Evolutionary conservation across 2,888 invertebrate genomes (phyloP).

Genomic region (Eumerus sabulonum): DNA sequence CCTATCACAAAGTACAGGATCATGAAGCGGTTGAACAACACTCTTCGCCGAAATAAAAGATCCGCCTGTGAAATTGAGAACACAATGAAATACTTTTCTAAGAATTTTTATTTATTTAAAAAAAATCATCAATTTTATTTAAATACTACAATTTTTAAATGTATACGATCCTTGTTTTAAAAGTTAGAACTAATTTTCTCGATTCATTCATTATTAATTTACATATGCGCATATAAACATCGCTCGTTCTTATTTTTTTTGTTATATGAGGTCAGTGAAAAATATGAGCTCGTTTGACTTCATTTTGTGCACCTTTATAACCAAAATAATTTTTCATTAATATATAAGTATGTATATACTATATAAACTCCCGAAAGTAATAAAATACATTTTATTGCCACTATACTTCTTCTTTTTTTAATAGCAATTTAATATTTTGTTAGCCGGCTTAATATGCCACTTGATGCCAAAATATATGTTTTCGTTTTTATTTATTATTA

Average conservation of each 20-base stretch:
- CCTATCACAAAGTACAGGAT: too few species aligned
- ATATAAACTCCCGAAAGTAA: slow-evolving; percentile 24
- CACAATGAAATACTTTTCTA: too few species aligned
- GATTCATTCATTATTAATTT: slow-evolving; percentile 4
- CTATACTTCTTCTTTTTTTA: slow-evolving; percentile 1
- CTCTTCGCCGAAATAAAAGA: too few species aligned
- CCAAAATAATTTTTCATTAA: too few species aligned
- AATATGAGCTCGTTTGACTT: slow-evolving; percentile 31
- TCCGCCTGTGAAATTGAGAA: too few species aligned
- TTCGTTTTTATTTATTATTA: slow-evolving; percentile 15
- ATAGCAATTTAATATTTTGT: too few species aligned
- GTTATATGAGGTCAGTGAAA: slow-evolving; percentile 20
- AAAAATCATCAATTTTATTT: slow-evolving; percentile 46
- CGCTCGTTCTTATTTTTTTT: slow-evolving; percentile 7
- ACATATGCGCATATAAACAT: slow-evolving; percentile 35
- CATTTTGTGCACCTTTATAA: slow-evolving; percentile 33
- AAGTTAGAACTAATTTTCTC: not conserved
- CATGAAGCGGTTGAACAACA: too few species aligned
- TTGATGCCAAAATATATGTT: not conserved
- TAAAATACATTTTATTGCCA: slow-evolving; percentile 6
- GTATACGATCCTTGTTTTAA: slow-evolving; percentile 15
- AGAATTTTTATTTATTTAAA: slow-evolving; percentile 40
- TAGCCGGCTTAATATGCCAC: too few species aligned
- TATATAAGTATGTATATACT: slow-evolving; percentile 12
- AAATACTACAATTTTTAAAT: not conserved